phyloP scores from a whole-genome alignment of 2,888 invertebrate species.

The Anthophora plumipes region DNA sequence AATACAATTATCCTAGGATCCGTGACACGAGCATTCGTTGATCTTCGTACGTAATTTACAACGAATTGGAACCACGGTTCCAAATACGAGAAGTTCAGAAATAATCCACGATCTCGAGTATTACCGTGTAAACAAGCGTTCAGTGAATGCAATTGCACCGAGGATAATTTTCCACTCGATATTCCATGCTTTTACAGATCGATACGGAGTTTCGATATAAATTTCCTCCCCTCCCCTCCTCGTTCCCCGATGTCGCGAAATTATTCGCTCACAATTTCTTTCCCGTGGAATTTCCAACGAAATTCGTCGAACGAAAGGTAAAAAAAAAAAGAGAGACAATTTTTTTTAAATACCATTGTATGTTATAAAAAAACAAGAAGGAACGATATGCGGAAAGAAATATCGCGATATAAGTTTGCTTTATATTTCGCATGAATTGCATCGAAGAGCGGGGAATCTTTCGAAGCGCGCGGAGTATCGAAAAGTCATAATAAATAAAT shows the following conservation, averaged over 20 bases:
- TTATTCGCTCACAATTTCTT: neutral
- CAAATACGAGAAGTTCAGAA: constrained; percentile 25
- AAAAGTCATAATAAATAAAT: constrained; percentile 64
- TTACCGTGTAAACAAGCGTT: constrained; percentile 13
- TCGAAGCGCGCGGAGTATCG: neutral
- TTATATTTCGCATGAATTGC: neutral
- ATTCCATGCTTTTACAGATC: constrained; percentile 15
- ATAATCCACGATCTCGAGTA: constrained; percentile 28
- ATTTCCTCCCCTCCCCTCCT: constrained; percentile 29
- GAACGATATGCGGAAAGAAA: neutral
- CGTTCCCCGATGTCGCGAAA: constrained; percentile 26
- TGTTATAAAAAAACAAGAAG: no score
- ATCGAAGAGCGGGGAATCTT: constrained; percentile 17
- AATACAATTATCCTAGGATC: neutral
- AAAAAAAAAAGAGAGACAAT: no score
- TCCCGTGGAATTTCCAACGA: neutral
- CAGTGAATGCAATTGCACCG: constrained; percentile 38
- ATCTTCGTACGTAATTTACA: neutral
- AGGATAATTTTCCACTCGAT: constrained; percentile 54
- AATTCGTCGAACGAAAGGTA: no score
- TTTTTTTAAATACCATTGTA: no score
- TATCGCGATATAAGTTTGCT: neutral
- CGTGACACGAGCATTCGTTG: neutral
- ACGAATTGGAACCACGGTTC: neutral
- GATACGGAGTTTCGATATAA: constrained; percentile 29